A percentile compares a stretch with the other conserved stretches of the same genome.
Evolutionary conservation across 2,888 invertebrate genomes (phyloP).

Genomic region (Drosophila kanekoi): DNA sequence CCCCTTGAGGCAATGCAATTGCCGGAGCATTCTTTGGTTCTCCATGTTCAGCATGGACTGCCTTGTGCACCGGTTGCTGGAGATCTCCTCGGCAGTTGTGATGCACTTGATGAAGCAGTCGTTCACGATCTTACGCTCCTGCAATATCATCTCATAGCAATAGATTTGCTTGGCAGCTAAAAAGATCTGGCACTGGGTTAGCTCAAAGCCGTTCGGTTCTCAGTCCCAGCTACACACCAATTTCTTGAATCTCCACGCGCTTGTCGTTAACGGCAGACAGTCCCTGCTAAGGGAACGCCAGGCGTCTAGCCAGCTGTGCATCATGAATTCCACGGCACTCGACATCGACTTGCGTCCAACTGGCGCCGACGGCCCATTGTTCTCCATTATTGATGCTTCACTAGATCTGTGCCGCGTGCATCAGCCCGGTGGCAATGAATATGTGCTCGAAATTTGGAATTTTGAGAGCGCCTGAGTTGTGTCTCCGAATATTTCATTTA

Average conservation of each 20-base stretch:
- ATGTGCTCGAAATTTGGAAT: slow-evolving; percentile 17
- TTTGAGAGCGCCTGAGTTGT: neutral
- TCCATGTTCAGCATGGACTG: neutral
- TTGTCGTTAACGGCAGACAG: neutral
- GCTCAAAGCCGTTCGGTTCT: neutral
- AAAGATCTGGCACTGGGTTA: slow-evolving; percentile 2
- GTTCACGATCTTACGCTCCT: neutral
- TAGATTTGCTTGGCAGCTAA: slow-evolving; percentile 21
- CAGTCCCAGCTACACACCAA: slow-evolving; percentile 1
- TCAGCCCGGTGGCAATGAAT: neutral
- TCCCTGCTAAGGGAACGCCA: slow-evolving; percentile 28
- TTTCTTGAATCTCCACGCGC: neutral
- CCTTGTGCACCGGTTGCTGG: no score
- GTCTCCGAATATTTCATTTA: neutral
- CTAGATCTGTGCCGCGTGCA: neutral
- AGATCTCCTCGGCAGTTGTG: neutral
- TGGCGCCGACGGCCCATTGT: neutral
- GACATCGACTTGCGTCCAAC: neutral
- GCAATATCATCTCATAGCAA: slow-evolving; percentile 8
- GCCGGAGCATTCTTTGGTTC: neutral
- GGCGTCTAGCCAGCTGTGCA: slow-evolving; percentile 11
- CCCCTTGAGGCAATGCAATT: neutral
- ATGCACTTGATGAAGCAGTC: neutral
- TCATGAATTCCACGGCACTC: neutral
- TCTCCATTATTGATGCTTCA: neutral